Evolutionary conservation across 2,113 vertebrate genomes (phyloP).

Genomic region (Fregetta grallaria): DNA sequence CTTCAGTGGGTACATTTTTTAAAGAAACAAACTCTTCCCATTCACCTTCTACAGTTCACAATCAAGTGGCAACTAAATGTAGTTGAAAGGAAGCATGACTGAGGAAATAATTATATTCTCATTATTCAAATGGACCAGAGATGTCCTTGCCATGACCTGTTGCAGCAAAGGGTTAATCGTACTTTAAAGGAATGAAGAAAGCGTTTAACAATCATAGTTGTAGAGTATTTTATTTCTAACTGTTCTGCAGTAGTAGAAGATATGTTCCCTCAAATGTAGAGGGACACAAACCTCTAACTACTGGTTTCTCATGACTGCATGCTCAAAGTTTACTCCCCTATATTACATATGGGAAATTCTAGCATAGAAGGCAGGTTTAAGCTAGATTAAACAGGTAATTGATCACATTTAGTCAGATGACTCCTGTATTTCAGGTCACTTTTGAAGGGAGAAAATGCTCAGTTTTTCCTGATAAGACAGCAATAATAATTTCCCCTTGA

Average conservation of each 20-base stretch:
- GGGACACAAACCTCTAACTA: not conserved
- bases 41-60: not conserved
- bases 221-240: not conserved
- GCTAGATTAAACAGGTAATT: not conserved
- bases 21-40: not conserved
- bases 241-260: not conserved
- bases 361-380: not conserved
- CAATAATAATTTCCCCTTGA: not conserved
- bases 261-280: not conserved
- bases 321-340: not conserved
- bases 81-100: not conserved
- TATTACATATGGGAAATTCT: not conserved
- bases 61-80: not conserved
- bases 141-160: not conserved
- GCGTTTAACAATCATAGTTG: not conserved
- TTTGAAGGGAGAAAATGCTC: not conserved
- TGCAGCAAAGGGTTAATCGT: not conserved
- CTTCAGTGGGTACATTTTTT: not conserved
- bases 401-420: not conserved
- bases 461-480: not conserved
- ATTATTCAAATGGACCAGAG: not conserved
- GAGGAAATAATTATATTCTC: not conserved
- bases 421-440: not conserved
- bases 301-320: not conserved
- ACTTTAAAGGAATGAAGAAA: not conserved